These are phyloP conservation scores for Eonycteris spelaea DNA, from an alignment of 2,113 vertebrate species.

Conservation along the genomic window DNA sequence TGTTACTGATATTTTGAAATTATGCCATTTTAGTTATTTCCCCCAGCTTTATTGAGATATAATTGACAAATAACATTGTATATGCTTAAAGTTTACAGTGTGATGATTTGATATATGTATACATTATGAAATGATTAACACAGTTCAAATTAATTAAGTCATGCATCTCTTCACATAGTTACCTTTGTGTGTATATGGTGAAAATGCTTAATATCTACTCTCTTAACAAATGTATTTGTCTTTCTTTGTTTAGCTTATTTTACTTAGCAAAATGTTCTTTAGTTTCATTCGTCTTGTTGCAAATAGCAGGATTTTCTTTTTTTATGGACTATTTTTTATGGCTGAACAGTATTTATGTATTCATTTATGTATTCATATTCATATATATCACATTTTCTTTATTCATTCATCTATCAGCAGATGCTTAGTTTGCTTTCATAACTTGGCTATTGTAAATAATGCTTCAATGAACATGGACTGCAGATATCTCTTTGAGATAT, in stretches of 20 bases:
- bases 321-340: neutral
- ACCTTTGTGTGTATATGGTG: neutral
- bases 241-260: neutral
- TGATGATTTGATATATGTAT: neutral
- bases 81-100: neutral
- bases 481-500: neutral
- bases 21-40: neutral
- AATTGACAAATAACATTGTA: neutral
- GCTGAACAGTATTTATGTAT: neutral
- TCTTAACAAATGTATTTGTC: neutral
- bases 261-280: neutral
- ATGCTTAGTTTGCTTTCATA: neutral
- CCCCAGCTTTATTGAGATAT: neutral
- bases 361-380: neutral
- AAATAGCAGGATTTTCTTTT: neutral
- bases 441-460: neutral
- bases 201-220: neutral
- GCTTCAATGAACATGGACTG: neutral
- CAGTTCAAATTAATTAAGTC: neutral
- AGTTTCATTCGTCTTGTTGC: neutral
- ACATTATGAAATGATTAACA: neutral
- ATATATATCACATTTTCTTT: neutral
- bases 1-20: neutral
- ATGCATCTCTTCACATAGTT: neutral
- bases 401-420: neutral